These are phyloP conservation scores for Corythoichthys haematopterus DNA, from an alignment of 2,113 vertebrate genomes.

Conservation along the genomic window DNA sequence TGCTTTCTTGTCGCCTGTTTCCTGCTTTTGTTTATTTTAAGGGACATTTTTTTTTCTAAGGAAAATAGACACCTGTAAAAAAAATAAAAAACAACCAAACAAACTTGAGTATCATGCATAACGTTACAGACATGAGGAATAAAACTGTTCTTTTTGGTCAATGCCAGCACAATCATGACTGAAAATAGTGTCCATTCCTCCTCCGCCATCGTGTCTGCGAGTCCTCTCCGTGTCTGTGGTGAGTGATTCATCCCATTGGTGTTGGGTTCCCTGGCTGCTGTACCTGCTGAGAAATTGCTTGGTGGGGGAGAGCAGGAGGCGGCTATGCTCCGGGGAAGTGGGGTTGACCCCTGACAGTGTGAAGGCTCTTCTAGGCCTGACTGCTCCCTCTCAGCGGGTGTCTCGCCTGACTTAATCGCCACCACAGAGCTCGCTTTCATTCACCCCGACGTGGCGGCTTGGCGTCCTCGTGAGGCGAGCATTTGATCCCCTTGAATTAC, in stretches of 20 bases:
- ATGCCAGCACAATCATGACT: conserved; percentile 53
- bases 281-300: conserved; percentile 55
- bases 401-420: conserved; percentile 77
- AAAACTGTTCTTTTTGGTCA: neutral
- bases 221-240: conserved; percentile 14
- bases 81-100: neutral
- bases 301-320: conserved; percentile 44
- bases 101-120: neutral
- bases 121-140: neutral
- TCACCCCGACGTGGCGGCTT: conserved; percentile 79
- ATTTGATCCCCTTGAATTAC: conserved; percentile 95
- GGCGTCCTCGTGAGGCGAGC: conserved; percentile 91
- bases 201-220: conserved; percentile 18
- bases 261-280: conserved; percentile 65
- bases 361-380: conserved; percentile 66
- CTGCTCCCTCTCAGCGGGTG: conserved; percentile 60
- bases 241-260: conserved; percentile 66
- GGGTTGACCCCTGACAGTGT: conserved; percentile 50
- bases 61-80: neutral
- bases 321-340: conserved; percentile 43
- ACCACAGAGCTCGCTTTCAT: conserved; percentile 93
- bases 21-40: neutral
- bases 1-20: conserved; percentile 55
- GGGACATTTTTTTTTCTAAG: neutral
- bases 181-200: conserved; percentile 37